Evolutionary conservation across 1,140 invertebrate genomes (phyloP), one percentile per base, ranked within the genome.

Genomic region (Drosophila yakuba): DNA sequence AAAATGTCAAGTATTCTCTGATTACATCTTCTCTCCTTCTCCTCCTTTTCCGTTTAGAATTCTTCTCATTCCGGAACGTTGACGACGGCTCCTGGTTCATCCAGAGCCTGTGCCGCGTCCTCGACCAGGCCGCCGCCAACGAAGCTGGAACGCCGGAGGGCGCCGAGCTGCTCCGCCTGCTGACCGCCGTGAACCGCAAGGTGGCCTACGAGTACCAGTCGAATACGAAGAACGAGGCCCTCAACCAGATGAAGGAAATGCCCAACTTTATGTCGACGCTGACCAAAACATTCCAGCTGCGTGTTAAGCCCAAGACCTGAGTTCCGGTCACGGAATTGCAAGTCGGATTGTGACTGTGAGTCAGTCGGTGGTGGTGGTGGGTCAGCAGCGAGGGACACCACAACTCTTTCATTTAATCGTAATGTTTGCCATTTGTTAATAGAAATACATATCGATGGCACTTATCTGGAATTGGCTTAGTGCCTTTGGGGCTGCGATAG

Each of bases 1-100:
- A 20, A 1, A 20, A 20, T 25, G 23, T 4, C 23, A 25, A 25
- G 23, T 25, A 14, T 14, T 14, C 4, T 12, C 3, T 12, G 36
- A 12, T 14, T 3, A 8, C 2, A 15, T 3, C 41, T 7, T 28
- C 6, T 4, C 23, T 25, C 23, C 23, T 23, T 23, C 3, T 2
- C 23, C 7, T 32, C 11, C 11, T 59, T 2, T 0, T 1, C 3
- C 28, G 36, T 57, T 43, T 52, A 91, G 74, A 78, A 94, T 95
- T 95, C 58, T 96, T 94, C 75, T 96, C 96, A 0, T 96, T 96
- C 93, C 93, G 96, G 36, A 96, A 96, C 85, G 94, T 94, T 5
- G 93, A 94, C 10, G 93, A 93, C 36, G 95, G 95, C 2, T 96
- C 96, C 1, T 97, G 96, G 96, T 97, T 97, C 84, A 94, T 97